Percentiles rank a stretch among this genome's conserved stretches.
phyloP scores from a whole-genome alignment of 2,888 invertebrate genomes.

The Timandra comae region DNA sequence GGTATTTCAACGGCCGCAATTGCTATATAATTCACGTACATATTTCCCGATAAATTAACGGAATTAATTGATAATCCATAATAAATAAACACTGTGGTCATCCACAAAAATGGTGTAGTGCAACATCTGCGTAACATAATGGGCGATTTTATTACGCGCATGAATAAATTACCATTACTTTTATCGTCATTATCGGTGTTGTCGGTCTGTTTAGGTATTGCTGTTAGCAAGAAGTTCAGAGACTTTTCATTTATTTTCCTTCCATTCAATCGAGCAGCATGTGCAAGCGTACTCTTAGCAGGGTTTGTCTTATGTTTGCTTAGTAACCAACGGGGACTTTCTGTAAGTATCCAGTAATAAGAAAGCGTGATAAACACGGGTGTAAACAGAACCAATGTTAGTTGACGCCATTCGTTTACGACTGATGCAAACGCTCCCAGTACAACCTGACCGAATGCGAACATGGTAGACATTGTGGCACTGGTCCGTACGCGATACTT shows the following conservation, averaged over 20 bases:
- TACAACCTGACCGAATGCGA: constrained; percentile 83
- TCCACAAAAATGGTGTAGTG: constrained; percentile 86
- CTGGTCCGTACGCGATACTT: constrained; percentile 83
- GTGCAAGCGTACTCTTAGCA: constrained; percentile 77
- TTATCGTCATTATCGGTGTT: constrained; percentile 21
- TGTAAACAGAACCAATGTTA: constrained; percentile 80
- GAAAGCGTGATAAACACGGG: constrained; percentile 80
- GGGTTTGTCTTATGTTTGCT: constrained; percentile 79
- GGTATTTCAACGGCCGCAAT: constrained; percentile 82
- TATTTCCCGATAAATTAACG: constrained; percentile 83
- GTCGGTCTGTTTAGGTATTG: constrained; percentile 39
- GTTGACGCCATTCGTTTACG: constrained; percentile 81
- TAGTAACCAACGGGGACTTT: constrained; percentile 86
- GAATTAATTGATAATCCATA: constrained; percentile 88
- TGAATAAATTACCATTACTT: constrained; percentile 34
- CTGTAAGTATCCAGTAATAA: constrained; percentile 82
- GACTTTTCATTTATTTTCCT: constrained; percentile 65
- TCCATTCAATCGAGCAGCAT: constrained; percentile 79
- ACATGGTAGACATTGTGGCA: constrained; percentile 81
- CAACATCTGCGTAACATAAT: constrained; percentile 76
- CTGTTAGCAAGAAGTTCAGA: constrained; percentile 49
- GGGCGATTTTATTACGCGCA: constrained; percentile 70
- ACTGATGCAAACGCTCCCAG: constrained; percentile 81
- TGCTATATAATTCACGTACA: constrained; percentile 84
- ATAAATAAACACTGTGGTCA: constrained; percentile 86